Evolutionary conservation across 1,140 invertebrate genomes (phyloP).

Genomic region (Zaprionus ornatus): DNA sequence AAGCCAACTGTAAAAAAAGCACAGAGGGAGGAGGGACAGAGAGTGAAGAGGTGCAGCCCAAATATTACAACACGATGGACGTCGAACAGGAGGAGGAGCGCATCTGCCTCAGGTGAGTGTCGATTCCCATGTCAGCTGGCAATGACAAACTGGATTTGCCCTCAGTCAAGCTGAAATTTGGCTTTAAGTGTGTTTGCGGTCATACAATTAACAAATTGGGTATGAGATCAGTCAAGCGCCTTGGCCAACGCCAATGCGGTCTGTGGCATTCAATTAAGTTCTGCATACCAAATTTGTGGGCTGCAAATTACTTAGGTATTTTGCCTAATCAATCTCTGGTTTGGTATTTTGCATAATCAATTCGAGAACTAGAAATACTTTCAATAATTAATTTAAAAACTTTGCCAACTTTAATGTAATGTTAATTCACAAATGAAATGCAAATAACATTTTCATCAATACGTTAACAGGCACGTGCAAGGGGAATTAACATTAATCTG

Average conservation of each 20-base stretch:
- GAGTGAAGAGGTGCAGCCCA: constrained; percentile 18
- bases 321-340: background rate
- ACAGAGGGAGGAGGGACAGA: constrained; percentile 19
- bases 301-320: background rate
- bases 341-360: constrained; percentile 2
- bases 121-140: constrained; percentile 15
- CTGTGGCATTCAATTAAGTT: background rate
- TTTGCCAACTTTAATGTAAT: background rate
- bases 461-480: background rate
- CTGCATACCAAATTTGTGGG: background rate
- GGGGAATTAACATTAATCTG: constrained; percentile 8
- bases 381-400: background rate
- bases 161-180: constrained; percentile 21
- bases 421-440: background rate
- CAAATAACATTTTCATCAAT: background rate
- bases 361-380: background rate
- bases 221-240: background rate
- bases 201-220: constrained; percentile 26
- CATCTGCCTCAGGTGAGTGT: constrained; percentile 74
- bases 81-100: constrained; percentile 67
- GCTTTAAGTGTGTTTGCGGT: constrained; percentile 28
- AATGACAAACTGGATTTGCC: constrained; percentile 43
- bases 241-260: background rate
- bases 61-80: constrained; percentile 55
- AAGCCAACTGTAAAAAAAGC: constrained; percentile 11